Conservation (phyloP, 2,113 vertebrate genomes). For the Stigmatopora argus region DNA sequence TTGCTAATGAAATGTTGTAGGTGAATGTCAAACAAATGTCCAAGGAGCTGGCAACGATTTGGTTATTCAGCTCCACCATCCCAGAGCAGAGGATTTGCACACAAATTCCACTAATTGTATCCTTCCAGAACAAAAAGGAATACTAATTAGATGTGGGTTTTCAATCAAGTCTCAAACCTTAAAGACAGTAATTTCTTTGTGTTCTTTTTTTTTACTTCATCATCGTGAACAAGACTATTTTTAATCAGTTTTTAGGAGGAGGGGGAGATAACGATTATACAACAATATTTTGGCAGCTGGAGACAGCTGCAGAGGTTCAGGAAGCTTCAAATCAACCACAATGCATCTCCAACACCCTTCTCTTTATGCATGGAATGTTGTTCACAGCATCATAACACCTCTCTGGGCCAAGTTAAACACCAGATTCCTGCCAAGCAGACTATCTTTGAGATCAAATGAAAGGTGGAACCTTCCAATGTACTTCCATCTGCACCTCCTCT, state of each 20-base stretch:
- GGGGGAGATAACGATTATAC: constrained; percentile 25
- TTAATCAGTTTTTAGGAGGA: constrained; percentile 20
- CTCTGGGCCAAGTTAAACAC: constrained; percentile 58
- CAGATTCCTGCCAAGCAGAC: constrained; percentile 59
- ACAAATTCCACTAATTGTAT: constrained; percentile 54
- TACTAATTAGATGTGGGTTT: constrained; percentile 56
- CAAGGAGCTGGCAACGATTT: constrained; percentile 51
- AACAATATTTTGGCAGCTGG: constrained; percentile 26
- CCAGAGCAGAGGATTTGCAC: constrained; percentile 40
- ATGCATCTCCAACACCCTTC: constrained; percentile 36
- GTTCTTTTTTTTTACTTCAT: constrained; percentile 14
- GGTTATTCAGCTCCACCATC: constrained; percentile 52
- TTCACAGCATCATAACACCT: constrained; percentile 29
- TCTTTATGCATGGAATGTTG: constrained; percentile 36
- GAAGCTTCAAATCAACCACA: constrained; percentile 41
- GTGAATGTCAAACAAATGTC: constrained; percentile 68
- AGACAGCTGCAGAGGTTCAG: constrained; percentile 48
- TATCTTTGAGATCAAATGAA: constrained; percentile 57
- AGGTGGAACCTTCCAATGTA: constrained; percentile 43
- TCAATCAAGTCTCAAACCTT: constrained; percentile 51
- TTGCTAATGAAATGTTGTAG: constrained; percentile 52
- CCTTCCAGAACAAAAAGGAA: constrained; percentile 53
- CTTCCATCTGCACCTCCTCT: constrained; percentile 38
- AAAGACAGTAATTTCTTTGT: constrained; percentile 32
- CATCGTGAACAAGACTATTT: constrained; percentile 6